Percentiles rank a stretch among this genome's conserved stretches.
Evolutionary conservation across 2,888 invertebrate genomes (phyloP).

Genomic region (Chalcosyrphus nemorum): DNA sequence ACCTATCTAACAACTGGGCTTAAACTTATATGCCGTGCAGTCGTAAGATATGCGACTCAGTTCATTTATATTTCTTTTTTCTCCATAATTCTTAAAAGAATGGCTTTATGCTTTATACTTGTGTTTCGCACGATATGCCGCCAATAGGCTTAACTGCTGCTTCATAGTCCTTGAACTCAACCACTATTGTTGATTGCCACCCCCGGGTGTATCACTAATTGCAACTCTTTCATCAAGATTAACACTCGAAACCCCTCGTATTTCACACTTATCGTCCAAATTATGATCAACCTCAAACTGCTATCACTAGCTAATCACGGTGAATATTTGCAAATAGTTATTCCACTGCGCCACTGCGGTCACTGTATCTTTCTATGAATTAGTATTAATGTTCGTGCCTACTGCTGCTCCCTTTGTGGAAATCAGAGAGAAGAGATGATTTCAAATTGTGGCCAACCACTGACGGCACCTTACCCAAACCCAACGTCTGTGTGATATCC

Average conservation of each 20-base stretch:
- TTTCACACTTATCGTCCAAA: background rate
- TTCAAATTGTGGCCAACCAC: background rate
- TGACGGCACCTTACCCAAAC: no score
- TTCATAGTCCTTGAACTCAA: background rate
- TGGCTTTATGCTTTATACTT: no score
- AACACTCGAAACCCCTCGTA: background rate
- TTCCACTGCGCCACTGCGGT: background rate
- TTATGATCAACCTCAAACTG: background rate
- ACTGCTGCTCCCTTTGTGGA: background rate
- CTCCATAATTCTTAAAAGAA: no score
- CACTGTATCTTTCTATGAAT: background rate
- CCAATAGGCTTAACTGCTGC: no score
- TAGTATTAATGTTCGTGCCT: background rate
- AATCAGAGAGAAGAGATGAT: background rate
- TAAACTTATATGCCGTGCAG: no score
- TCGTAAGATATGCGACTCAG: no score
- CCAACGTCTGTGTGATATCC: constrained; percentile 7
- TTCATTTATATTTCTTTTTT: no score
- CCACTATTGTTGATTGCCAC: background rate
- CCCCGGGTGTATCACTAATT: background rate
- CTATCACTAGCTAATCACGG: background rate
- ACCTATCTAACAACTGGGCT: no score
- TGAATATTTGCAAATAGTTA: background rate
- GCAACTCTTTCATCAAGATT: constrained; percentile 11
- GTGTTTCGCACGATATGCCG: no score